Percentiles rank a stretch among this genome's conserved stretches.
These are phyloP conservation scores for Hypomecis atomaria DNA, from an alignment of 2,888 invertebrate species.

Conservation along the genomic window DNA sequence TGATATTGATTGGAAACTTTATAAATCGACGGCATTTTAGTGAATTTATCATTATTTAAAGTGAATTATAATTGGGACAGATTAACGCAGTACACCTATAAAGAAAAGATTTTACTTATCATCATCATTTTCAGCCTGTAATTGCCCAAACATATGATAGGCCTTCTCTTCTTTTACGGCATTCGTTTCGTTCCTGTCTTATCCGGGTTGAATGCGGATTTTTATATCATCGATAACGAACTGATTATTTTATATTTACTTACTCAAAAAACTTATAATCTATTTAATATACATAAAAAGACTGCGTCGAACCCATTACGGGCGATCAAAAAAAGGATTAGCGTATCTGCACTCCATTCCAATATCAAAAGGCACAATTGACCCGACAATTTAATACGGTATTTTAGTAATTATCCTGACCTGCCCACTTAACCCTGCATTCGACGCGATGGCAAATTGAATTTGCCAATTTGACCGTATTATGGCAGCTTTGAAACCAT, in stretches of 20 bases:
- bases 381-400: slow-evolving; percentile 37
- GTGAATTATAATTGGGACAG: background rate
- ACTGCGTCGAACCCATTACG: slow-evolving; percentile 21
- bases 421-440: slow-evolving; percentile 40
- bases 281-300: slow-evolving; percentile 11
- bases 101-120: no score
- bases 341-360: slow-evolving; percentile 27
- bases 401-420: slow-evolving; percentile 40
- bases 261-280: background rate
- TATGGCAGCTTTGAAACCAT: slow-evolving; percentile 5
- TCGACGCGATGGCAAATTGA: slow-evolving; percentile 42
- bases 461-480: slow-evolving; percentile 41
- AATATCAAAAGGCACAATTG: slow-evolving; percentile 33
- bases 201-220: no score
- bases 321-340: slow-evolving; percentile 37
- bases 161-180: no score
- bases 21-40: slow-evolving; percentile 11
- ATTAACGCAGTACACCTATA: background rate
- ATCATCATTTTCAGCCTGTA: no score
- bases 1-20: slow-evolving; percentile 39
- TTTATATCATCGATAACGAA: background rate
- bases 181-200: no score
- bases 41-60: slow-evolving; percentile 1
- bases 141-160: no score
- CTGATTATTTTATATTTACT: background rate